A percentile compares a stretch with the other conserved stretches of the same genome.
Conservation (phyloP, 2,888 invertebrate species). For the Perizoma affinitatum region DNA sequence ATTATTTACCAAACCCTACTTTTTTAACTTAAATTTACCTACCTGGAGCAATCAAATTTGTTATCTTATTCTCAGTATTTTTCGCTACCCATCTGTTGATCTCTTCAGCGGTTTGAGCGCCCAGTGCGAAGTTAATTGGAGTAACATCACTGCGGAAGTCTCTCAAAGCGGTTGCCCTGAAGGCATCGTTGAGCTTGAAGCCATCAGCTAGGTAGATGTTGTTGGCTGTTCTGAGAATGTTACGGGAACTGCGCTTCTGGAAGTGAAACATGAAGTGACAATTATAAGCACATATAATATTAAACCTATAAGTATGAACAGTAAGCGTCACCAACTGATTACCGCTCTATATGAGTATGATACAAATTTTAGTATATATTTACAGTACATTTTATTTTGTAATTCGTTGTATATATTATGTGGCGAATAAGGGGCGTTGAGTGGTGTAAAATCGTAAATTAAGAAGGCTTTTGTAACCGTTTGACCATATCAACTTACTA, state of each 20-base stretch:
- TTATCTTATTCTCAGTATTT: constrained; percentile 87
- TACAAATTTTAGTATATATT: no score
- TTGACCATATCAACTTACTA: no score
- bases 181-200: constrained; percentile 58
- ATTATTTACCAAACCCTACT: no score
- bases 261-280: constrained; percentile 33
- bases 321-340: no score
- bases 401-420: no score
- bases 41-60: constrained; percentile 84
- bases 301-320: neutral
- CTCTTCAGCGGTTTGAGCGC: constrained; percentile 70
- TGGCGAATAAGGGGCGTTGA: no score
- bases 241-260: constrained; percentile 63
- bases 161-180: constrained; percentile 59
- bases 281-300: neutral
- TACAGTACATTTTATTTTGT: no score
- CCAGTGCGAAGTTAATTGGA: constrained; percentile 77
- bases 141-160: constrained; percentile 84
- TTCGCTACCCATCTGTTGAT: constrained; percentile 90
- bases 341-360: no score
- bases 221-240: constrained; percentile 65
- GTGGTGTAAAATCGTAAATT: no score
- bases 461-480: no score
- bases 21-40: constrained; percentile 28
- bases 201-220: constrained; percentile 63